phyloP scores from a whole-genome alignment of 2,113 vertebrate species.

The Alethe diademata region DNA sequence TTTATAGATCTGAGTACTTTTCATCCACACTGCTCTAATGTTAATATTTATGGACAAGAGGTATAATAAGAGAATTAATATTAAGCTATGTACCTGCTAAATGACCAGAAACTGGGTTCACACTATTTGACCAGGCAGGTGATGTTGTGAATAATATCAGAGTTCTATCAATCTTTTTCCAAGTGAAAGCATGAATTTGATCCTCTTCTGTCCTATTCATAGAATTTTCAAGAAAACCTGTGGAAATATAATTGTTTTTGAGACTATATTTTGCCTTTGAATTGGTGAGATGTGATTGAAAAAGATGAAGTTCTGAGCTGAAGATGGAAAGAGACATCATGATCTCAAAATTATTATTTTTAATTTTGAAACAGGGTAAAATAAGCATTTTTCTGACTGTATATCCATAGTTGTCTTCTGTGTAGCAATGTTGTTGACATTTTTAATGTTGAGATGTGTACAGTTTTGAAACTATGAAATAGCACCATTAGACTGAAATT shows the following conservation, averaged over 20 bases:
- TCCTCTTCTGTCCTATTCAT: neutral
- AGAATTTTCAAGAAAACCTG: neutral
- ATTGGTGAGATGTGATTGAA: neutral
- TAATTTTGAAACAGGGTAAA: neutral
- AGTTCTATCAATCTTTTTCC: neutral
- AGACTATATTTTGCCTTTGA: neutral
- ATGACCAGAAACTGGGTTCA: neutral
- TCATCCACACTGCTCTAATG: neutral
- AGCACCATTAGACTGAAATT: neutral
- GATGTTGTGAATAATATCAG: neutral
- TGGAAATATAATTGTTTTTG: neutral
- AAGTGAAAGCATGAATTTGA: neutral
- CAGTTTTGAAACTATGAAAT: neutral
- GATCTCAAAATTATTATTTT: neutral
- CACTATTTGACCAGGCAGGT: neutral
- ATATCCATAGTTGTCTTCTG: neutral
- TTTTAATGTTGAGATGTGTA: neutral
- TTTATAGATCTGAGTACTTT: neutral
- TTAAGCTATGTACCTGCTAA: neutral
- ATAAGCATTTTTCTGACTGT: neutral
- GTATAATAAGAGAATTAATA: neutral
- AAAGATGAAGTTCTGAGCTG: neutral
- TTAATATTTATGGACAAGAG: neutral
- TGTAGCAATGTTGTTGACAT: neutral
- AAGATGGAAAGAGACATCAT: neutral